phyloP scores from a whole-genome alignment of 2,113 vertebrate genomes.

The Serilophus lunatus region DNA sequence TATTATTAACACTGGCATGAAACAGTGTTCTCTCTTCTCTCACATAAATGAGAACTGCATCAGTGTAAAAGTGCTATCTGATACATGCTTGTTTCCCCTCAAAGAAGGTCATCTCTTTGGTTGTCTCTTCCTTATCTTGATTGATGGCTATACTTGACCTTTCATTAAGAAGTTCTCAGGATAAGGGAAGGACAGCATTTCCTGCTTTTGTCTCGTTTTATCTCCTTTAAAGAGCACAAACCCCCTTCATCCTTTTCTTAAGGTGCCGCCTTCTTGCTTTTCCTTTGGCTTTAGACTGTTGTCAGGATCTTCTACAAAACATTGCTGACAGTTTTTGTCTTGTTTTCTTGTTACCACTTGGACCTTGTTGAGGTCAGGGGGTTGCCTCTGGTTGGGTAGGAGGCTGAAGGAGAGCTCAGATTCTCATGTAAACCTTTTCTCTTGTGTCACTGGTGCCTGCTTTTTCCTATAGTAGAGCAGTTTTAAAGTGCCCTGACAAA shows the following conservation, averaged over 20 bases:
- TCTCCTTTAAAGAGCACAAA: slow-evolving; percentile 56
- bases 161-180: slow-evolving; percentile 49
- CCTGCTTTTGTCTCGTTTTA: slow-evolving; percentile 73
- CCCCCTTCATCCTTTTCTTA: slow-evolving; percentile 13
- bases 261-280: slow-evolving; percentile 6
- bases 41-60: not conserved
- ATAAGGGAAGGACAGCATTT: slow-evolving; percentile 72
- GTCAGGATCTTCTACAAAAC: not conserved
- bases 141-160: slow-evolving; percentile 69
- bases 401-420: not conserved
- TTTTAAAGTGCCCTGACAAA: not conserved
- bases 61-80: not conserved
- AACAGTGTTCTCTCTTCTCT: not conserved
- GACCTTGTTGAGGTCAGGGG: not conserved
- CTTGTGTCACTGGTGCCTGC: not conserved
- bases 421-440: not conserved
- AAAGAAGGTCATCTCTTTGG: slow-evolving; percentile 19
- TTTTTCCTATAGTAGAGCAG: slow-evolving; percentile 10
- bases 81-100: slow-evolving; percentile 15
- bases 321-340: not conserved
- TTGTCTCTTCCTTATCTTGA: slow-evolving; percentile 57
- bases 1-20: not conserved
- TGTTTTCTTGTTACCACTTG: slow-evolving; percentile 12
- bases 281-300: not conserved
- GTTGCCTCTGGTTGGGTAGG: not conserved